A percentile compares a stretch with the other conserved stretches of the same genome.
Evolutionary conservation across 1,140 invertebrate species (phyloP).

Genomic region (Solen grandis): DNA sequence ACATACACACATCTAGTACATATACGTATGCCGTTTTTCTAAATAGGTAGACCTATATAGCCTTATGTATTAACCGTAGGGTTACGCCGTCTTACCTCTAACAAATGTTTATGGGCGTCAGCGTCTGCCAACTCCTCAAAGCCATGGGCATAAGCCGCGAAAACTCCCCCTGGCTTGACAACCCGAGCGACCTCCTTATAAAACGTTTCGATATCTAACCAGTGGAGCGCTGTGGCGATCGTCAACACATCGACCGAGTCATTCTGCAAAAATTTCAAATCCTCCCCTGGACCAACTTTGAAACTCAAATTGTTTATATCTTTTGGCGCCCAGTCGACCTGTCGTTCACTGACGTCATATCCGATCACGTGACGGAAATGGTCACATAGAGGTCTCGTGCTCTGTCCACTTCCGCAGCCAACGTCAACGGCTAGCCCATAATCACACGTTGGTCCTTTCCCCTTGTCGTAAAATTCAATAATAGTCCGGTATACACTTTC

Average conservation of each 20-base stretch:
- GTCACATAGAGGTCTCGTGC: conserved; percentile 77
- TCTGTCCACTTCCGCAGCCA: conserved; percentile 83
- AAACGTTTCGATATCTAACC: conserved; percentile 81
- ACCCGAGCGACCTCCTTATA: conserved; percentile 80
- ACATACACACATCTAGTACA: no score
- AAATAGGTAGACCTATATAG: no score
- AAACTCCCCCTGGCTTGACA: conserved; percentile 77
- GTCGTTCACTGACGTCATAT: no score
- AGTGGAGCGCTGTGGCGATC: conserved; percentile 79
- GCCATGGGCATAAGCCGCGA: conserved; percentile 77
- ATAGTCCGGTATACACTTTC: conserved; percentile 71
- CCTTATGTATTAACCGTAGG: no score
- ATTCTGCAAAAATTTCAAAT: conserved; percentile 68
- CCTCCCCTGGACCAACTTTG: conserved; percentile 78
- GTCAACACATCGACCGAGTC: conserved; percentile 80
- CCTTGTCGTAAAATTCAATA: conserved; percentile 72
- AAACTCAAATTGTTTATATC: conserved; percentile 39
- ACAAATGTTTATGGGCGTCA: conserved; percentile 16
- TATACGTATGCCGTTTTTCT: no score
- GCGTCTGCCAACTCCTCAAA: conserved; percentile 29
- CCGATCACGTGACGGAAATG: conserved; percentile 77
- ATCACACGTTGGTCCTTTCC: conserved; percentile 40
- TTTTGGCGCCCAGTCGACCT: conserved; percentile 20
- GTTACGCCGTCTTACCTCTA: conserved; percentile 8
- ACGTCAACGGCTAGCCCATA: conserved; percentile 77